Base-by-base conservation (phyloP, 2,113 vertebrate genomes). In the Anser brachyrhynchus region DNA sequence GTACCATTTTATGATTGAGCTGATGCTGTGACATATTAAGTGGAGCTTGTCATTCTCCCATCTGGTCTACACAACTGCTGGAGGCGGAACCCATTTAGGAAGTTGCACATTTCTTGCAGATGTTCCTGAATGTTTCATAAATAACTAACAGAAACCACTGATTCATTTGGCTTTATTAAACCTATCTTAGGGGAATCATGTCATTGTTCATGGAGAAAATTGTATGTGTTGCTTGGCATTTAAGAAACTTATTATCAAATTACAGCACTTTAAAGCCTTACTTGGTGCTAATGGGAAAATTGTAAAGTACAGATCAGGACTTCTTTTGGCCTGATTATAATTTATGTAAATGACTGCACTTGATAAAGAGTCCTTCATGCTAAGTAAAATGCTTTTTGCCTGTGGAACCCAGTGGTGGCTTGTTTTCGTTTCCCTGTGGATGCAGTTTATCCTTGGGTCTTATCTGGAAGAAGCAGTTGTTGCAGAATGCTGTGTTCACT, bases 41-140 rank as follows among this genome's bases (percentile, higher is more conserved):
- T 96, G 95, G 96, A 96, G 90, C 92, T 95, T 97, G 96, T 97
- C 96, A 94, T 91, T 95, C 92, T 97, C 95, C 97, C 97, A 97
- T 97, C 97, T 97, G 97, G 96, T 97, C 84, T 84, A 70, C 91
- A 97, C 95, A 98, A 97, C 97, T 97, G 98, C 97, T 98, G 87
- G 94, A 97, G 97, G 98, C n/a, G 5, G 96, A 91, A 86, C 87
- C 92, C 82, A 44, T 96, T 97, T 92, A 95, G 93, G 87, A 96
- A 97, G 94, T 88, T 93, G 84, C 86, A 91, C 89, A 84, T 39
- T 77, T 93, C 92, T 75, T 85, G 84, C 97, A 96, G 96, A 96
- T 96, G 96, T 95, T 98, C 65, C n/a, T 92, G 78, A 70, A 77
- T 86, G 78, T 97, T 96, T 97, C 87, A 84, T 96, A 98, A 98